phyloP scores from a whole-genome alignment of 2,888 invertebrate genomes.

The Empis stercorea region DNA sequence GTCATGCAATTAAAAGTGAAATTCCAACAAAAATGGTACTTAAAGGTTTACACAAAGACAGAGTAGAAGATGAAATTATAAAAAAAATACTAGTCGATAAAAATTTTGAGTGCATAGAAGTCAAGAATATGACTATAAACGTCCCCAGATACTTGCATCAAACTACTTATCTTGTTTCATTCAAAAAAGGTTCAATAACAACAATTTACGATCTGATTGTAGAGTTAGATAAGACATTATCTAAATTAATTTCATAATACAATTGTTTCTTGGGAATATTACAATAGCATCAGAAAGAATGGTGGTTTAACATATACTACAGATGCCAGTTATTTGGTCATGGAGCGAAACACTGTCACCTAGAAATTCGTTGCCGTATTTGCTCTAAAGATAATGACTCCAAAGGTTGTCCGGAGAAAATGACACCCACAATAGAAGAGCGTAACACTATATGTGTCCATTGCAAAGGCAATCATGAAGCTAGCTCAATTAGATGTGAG shows the following conservation, averaged over 20 bases:
- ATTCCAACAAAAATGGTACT: not conserved
- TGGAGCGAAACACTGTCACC: not conserved
- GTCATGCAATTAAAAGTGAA: not conserved
- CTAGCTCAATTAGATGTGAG: not conserved
- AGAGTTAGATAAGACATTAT: too few species aligned
- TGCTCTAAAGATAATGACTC: not conserved
- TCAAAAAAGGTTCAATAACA: not conserved
- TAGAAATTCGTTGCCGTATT: not conserved
- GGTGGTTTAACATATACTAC: not conserved
- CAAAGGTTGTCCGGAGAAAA: not conserved
- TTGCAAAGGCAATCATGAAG: not conserved
- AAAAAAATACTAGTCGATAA: not conserved
- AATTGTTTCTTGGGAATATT: not conserved
- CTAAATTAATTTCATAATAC: too few species aligned
- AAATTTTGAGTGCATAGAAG: not conserved
- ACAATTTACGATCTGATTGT: not conserved
- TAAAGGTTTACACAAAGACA: not conserved
- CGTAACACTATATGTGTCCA: not conserved
- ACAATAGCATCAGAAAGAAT: not conserved
- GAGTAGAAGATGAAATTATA: not conserved
- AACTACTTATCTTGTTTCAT: too few species aligned
- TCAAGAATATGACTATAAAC: not conserved
- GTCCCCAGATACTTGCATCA: too few species aligned
- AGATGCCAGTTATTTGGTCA: not conserved
- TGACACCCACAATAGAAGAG: not conserved